A percentile compares a stretch with the other conserved stretches of the same genome.
These are phyloP conservation scores for Cephus runcator DNA, from an alignment of 2,888 invertebrate genomes.

Conservation along the genomic window DNA sequence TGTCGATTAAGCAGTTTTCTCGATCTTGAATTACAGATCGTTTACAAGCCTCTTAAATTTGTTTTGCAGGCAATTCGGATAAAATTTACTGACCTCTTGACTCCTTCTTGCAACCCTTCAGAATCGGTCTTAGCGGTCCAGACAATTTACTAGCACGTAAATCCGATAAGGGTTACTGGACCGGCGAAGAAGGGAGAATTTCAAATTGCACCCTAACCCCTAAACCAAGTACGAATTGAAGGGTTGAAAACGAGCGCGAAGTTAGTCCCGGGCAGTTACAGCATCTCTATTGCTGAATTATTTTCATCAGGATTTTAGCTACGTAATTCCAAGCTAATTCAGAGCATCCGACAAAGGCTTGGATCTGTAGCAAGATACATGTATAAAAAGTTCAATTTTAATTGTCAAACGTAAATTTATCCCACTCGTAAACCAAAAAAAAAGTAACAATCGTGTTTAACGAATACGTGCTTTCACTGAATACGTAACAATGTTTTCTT, in stretches of 20 bases:
- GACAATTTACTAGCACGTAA: conserved; percentile 13
- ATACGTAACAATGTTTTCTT: neutral
- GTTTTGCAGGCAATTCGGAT: neutral
- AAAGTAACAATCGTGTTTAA: neutral
- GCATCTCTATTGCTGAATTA: neutral
- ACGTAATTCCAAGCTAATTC: conserved; percentile 2
- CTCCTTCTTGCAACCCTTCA: neutral
- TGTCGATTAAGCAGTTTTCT: neutral
- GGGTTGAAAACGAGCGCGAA: neutral
- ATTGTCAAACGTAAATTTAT: neutral
- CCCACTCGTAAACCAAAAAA: neutral
- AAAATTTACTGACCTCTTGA: neutral
- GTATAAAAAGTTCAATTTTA: neutral
- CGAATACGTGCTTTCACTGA: neutral
- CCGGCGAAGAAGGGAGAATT: neutral
- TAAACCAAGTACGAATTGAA: neutral
- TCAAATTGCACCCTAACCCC: neutral
- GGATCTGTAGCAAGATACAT: neutral
- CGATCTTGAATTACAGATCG: neutral
- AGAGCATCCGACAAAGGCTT: neutral
- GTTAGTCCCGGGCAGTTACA: neutral
- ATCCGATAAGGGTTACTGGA: neutral
- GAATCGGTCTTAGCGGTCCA: conserved; percentile 6
- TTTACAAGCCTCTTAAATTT: neutral
- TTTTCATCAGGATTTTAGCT: neutral